Percentiles rank a stretch among this genome's conserved stretches.
Conservation (phyloP, 2,797 vertebrate species). For the Halcyon smyrnensis region DNA sequence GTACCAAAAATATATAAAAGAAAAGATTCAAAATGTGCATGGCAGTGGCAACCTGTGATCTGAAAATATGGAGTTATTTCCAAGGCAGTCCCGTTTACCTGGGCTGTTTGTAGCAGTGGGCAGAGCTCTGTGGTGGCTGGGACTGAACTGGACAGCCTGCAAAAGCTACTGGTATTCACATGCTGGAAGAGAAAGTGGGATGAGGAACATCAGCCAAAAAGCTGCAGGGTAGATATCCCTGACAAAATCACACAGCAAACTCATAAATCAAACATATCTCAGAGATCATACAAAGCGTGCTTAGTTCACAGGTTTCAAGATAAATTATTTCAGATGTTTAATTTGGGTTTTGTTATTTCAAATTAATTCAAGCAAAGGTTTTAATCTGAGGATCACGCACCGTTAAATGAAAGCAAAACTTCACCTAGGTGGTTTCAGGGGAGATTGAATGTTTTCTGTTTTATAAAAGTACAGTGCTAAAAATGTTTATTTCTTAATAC, state of each 20-base stretch:
- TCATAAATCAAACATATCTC: conserved; percentile 67
- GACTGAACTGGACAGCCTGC: background rate
- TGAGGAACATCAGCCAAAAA: conserved; percentile 15
- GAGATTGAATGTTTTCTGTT: conserved; percentile 22
- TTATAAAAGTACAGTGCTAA: background rate
- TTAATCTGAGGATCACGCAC: conserved; percentile 6
- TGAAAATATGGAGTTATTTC: background rate
- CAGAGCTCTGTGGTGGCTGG: background rate
- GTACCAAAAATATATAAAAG: background rate
- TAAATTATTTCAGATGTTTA: conserved; percentile 51
- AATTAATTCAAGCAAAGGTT: conserved; percentile 26
- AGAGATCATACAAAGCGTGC: background rate
- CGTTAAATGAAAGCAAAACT: background rate
- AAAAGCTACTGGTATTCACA: background rate
- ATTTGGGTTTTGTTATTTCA: conserved; percentile 55
- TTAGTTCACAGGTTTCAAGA: conserved; percentile 55
- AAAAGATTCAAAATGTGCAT: background rate
- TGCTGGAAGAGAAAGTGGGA: background rate
- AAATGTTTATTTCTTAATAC: conserved; percentile 29
- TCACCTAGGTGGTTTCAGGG: background rate
- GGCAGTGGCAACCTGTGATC: background rate
- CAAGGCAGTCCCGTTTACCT: background rate
- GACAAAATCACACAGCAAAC: background rate
- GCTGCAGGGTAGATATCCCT: conserved; percentile 31
- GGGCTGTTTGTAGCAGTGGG: conserved; percentile 9